Base-by-base conservation (phyloP, 1,140 invertebrate genomes). In the Orius insidiosus region DNA sequence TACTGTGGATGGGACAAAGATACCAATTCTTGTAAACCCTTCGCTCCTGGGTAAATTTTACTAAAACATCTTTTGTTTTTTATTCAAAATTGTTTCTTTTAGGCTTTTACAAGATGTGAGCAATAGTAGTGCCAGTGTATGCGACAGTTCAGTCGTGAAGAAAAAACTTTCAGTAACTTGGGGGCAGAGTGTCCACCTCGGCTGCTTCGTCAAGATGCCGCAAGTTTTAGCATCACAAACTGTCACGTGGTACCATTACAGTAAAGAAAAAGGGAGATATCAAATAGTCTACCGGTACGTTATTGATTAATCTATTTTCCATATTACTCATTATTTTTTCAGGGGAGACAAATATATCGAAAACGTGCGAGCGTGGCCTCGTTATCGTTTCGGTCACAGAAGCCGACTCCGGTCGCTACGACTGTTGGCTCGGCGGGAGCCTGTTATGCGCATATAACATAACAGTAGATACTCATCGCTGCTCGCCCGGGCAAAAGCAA, bases 1-100 rank as follows among this genome's bases (percentile, higher is more conserved):
- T 89, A 89, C 60, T 90, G 86, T 58, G 86, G 85, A 10, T 89
- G 86, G 86, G 85, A 89, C 57, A 77, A 83, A 53, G 84, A 88
- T 50, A 71, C 73, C 10, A 78, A 76, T 48, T 75, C 75, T 30
- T 90, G 86, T 64, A 75, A 78, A 54, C 79, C 84, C 9, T 88
- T 86, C 56, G 67, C 72, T 55, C 74, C 78, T 47, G 84, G 84
- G 80, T 84, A 68, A 69, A 63, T 67, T 50, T 18, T 52, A 8
- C n/a, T n/a, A n/a, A n/a, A n/a, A n/a, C n/a, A 10, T 24, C 24
- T 24, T 24, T 24, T 24, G 24, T 24, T 4, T 24, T 24, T n/a
- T n/a, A n/a, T n/a, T n/a, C n/a, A n/a, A 8, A 16, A 18, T 24
- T 43, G 43, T 30, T n/a, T 46, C 46, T 50, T 59, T 18, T 58